These are phyloP conservation scores for Piliocolobus tephrosceles DNA, from an alignment of 2,113 vertebrate species.

Conservation along the genomic window DNA sequence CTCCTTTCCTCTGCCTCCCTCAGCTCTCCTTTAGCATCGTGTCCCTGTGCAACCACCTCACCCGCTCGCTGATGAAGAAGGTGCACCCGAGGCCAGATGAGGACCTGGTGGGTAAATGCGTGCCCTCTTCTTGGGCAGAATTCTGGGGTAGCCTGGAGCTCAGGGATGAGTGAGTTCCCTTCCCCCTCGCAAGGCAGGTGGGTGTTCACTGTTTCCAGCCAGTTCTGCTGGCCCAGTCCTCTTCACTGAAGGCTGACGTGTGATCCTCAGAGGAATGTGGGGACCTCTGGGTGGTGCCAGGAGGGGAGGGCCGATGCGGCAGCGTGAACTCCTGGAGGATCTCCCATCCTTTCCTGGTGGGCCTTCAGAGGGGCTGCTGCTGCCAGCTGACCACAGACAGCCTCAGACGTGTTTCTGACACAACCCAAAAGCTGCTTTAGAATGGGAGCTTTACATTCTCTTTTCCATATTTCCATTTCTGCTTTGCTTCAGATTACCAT, in stretches of 20 bases:
- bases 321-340: not conserved
- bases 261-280: not conserved
- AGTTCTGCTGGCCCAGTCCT: not conserved
- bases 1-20: constrained; percentile 17
- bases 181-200: not conserved
- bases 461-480: not conserved
- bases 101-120: constrained; percentile 82
- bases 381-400: not conserved
- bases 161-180: too few species aligned
- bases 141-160: fast-evolving
- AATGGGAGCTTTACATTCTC: not conserved
- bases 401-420: not conserved
- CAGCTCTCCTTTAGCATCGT: constrained; percentile 95
- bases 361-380: not conserved
- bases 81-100: constrained; percentile 79
- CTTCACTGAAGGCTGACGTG: not conserved
- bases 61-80: constrained; percentile 91
- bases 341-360: not conserved
- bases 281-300: fast-evolving
- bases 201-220: not conserved
- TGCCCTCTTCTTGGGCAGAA: not conserved
- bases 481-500: not conserved
- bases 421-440: not conserved
- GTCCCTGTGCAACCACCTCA: constrained; percentile 94
- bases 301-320: not conserved